Evolutionary conservation across 2,888 invertebrate species (phyloP), one percentile per base, ranked within the genome.

Genomic region (Linnaemya tessellans): DNA sequence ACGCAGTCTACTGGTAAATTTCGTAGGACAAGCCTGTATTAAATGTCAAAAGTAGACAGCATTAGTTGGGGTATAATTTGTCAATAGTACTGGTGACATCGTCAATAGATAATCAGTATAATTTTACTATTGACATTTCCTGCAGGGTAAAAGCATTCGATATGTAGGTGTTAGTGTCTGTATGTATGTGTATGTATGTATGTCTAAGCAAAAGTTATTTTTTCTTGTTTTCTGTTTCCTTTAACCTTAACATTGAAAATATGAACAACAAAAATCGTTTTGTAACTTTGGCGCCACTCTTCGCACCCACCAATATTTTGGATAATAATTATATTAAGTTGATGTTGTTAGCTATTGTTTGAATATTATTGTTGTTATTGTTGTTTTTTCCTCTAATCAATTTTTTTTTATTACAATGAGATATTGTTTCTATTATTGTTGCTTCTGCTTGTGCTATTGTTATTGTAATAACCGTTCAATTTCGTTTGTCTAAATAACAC

Each of bases 301-400:
- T 68, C 68, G 38, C 25, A 49, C 60, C 54, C 25, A 49, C 60
- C 54, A 71, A 64, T 62, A 71, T 54, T 56, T 60, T 46, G 18
- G 51, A 60, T 35, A 25, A 64, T 80, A 71, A 64, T 56, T 71
- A 64, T 64, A 64, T 56, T 56, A 64, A 80, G 30, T 64, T 54
- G 35, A 71, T 46, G 41, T 41, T 71, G 30, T 79, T 64, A 62
- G 54, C 20, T 54, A 15, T 64, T 70, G 60, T 41, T 78, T 56
- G 15, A 41, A 10, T 30, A 41, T 18, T 60, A 43, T 35, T 67
- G 46, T 35, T 41, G 41, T 10, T 41, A n/a, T n/a, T n/a, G n/a
- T n/a, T n/a, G n/a, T 51, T 30, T 56, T 8, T 64, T 71, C 51
- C 30, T 78, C 46, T 10, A 43, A 10, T 35, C 15, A 49, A 43